Evolutionary conservation across 2,797 vertebrate genomes (phyloP), one percentile per base, ranked within the genome.

Genomic region (Capromys pilorides): DNA sequence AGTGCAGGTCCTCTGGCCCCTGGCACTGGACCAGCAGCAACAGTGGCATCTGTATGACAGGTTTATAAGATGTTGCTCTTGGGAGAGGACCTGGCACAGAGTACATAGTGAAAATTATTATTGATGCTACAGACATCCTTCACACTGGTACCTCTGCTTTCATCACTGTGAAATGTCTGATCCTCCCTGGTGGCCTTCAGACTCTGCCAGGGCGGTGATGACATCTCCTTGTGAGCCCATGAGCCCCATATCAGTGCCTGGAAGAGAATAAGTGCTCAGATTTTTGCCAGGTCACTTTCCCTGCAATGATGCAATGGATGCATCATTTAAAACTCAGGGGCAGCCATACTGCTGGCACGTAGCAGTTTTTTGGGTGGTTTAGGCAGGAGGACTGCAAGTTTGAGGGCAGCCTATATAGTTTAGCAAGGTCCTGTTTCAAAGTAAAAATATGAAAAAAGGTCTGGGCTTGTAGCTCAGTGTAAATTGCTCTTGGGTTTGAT

Each of bases 261-360:
- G 61, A 41, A 92, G 80, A 96, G 0, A 90, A 73, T 6, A 85
- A 66, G 71, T 62, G 54, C 39, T 57, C 84, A 41, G 13, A 24
- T 57, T 75, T 80, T 92, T 45, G 59, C 82, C 36, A 86, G 41
- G 78, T 89, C 11, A 19, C 66, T 93, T 36, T 88, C 57, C 3
- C 18, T 3, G 85, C 86, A 80, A 90, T 71, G 0, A 6, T 79
- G 11, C 83, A 66, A 64, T 41, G 11, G 78, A 64, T 41, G 9
- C 80, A 62, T 87, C 49, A 7, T 92, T 92, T 93, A 62, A 31
- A 93, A 96, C 95, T 79, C 54, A 85, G 61, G 93, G 81, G 0
- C 45, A 45, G 31, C 49, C 1, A 77, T 36, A n/a, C 22, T 39
- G 36, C 10, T 73, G 13, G 73, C 14, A 1, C 41, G n/a, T n/a